These are phyloP conservation scores for Gymnoscopelus microlampas DNA, from an alignment of 2,797 vertebrate genomes.

Conservation along the genomic window DNA sequence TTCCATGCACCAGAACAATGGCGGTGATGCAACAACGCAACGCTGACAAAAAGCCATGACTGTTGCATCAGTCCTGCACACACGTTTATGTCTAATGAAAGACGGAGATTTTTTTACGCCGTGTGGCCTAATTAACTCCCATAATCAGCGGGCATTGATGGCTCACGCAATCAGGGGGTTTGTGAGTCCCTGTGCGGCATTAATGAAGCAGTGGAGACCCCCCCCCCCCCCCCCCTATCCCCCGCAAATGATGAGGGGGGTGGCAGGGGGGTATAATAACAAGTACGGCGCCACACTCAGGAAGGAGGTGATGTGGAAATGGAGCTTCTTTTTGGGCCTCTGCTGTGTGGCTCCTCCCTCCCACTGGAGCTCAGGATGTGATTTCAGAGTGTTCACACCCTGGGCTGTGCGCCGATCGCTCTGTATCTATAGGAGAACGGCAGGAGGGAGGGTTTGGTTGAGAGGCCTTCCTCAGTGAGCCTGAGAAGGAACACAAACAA, in stretches of 20 bases:
- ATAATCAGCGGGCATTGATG: constrained; percentile 69
- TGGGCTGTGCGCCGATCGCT: constrained; percentile 11
- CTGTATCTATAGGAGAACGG: too few species aligned
- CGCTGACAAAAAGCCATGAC: constrained; percentile 20
- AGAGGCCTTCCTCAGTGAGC: too few species aligned
- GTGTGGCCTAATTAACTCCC: constrained; percentile 66
- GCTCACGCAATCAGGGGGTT: constrained; percentile 58
- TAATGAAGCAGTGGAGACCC: constrained; percentile 69
- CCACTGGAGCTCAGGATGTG: constrained; percentile 33
- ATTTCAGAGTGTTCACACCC: constrained; percentile 25
- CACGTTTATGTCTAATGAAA: constrained; percentile 53
- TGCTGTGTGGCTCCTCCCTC: constrained; percentile 23
- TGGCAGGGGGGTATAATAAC: constrained; percentile 53
- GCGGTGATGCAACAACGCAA: constrained; percentile 41
- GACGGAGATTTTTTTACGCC: constrained; percentile 33
- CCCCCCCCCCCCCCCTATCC: constrained; percentile 34
- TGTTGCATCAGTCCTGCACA: constrained; percentile 50
- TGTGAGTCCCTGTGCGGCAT: constrained; percentile 52
- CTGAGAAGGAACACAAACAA: too few species aligned
- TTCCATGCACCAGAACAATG: constrained; percentile 31
- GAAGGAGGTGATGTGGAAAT: constrained; percentile 63
- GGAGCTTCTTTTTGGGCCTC: constrained; percentile 61
- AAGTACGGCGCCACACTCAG: constrained; percentile 51
- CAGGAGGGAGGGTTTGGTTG: too few species aligned
- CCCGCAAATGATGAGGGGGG: constrained; percentile 48